Evolutionary conservation across 2,888 invertebrate genomes (phyloP).

Genomic region (Caenorhabditis doughertyi): DNA sequence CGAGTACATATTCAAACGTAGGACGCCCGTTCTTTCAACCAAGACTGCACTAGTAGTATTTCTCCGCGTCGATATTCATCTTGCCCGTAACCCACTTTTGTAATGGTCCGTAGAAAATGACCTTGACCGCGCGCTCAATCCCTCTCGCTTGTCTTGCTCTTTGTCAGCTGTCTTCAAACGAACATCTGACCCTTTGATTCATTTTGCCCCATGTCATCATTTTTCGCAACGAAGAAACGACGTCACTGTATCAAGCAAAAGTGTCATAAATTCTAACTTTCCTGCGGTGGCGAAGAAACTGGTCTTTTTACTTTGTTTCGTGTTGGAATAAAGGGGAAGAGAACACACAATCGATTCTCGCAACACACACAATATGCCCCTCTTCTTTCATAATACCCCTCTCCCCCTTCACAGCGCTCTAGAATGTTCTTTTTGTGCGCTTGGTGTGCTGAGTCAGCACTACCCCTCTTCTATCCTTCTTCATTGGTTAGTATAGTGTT

Average conservation of each 20-base stretch:
- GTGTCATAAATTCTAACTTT: slow-evolving; percentile 8
- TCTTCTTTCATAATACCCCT: slow-evolving; percentile 30
- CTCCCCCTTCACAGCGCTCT: slow-evolving; percentile 42
- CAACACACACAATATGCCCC: slow-evolving; percentile 24
- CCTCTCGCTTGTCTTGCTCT: neutral
- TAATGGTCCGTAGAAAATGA: neutral
- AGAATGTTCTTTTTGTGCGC: slow-evolving; percentile 49
- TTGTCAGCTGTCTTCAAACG: slow-evolving; percentile 17
- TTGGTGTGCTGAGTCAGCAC: slow-evolving; percentile 28
- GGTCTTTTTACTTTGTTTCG: slow-evolving; percentile 17
- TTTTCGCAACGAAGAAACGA: slow-evolving; percentile 10
- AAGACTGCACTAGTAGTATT: too few relatives aligned
- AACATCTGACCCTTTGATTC: slow-evolving; percentile 9
- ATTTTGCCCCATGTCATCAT: slow-evolving; percentile 17
- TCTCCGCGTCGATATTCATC: too few relatives aligned
- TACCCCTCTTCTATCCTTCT: neutral
- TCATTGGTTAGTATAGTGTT: slow-evolving; percentile 29
- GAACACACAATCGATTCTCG: slow-evolving; percentile 32
- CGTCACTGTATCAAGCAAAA: slow-evolving; percentile 4
- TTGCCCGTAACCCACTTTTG: neutral
- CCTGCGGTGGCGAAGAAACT: slow-evolving; percentile 6
- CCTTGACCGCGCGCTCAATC: slow-evolving; percentile 12
- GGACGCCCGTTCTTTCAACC: too few relatives aligned
- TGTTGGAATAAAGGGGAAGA: neutral
- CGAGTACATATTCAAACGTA: too few relatives aligned